Conservation (phyloP, 2,797 vertebrate species). For the Centropyge bicolor region DNA sequence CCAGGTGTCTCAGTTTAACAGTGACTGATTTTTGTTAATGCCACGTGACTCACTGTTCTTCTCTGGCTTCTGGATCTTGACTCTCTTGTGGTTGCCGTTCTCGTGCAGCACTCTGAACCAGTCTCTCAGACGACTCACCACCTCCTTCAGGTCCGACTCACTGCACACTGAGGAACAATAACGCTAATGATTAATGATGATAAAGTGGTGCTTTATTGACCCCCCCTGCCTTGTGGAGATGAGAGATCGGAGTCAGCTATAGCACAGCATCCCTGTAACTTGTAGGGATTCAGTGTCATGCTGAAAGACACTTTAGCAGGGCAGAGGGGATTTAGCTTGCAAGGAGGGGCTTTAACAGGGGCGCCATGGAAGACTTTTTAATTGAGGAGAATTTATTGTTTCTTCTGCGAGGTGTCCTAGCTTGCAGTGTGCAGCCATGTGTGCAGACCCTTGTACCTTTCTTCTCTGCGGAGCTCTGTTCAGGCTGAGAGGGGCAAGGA, state of each 20-base stretch:
- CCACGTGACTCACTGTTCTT: slow-evolving; percentile 89
- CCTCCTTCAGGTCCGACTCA: slow-evolving; percentile 92
- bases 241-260: slow-evolving; percentile 29
- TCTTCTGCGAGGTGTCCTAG: slow-evolving; percentile 10
- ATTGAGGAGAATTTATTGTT: slow-evolving; percentile 29
- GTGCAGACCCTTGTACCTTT: slow-evolving; percentile 84
- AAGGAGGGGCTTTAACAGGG: slow-evolving; percentile 6
- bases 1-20: not conserved
- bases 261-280: slow-evolving; percentile 16
- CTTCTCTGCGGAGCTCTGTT: slow-evolving; percentile 84
- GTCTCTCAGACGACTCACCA: slow-evolving; percentile 92
- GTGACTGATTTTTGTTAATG: not conserved
- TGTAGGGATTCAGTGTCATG: slow-evolving; percentile 7
- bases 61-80: slow-evolving; percentile 90
- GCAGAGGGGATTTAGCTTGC: slow-evolving; percentile 23
- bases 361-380: slow-evolving; percentile 22
- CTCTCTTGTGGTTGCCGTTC: slow-evolving; percentile 91
- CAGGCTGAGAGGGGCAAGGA: slow-evolving; percentile 87
- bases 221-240: not conserved
- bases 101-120: slow-evolving; percentile 97
- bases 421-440: slow-evolving; percentile 28
- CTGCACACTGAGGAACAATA: slow-evolving; percentile 87
- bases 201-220: slow-evolving; percentile 41
- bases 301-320: slow-evolving; percentile 3
- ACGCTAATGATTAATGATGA: slow-evolving; percentile 47